A percentile compares a stretch with the other conserved stretches of the same genome.
Conservation (phyloP, 2,797 vertebrate species). For the Holocentrus rufus region DNA sequence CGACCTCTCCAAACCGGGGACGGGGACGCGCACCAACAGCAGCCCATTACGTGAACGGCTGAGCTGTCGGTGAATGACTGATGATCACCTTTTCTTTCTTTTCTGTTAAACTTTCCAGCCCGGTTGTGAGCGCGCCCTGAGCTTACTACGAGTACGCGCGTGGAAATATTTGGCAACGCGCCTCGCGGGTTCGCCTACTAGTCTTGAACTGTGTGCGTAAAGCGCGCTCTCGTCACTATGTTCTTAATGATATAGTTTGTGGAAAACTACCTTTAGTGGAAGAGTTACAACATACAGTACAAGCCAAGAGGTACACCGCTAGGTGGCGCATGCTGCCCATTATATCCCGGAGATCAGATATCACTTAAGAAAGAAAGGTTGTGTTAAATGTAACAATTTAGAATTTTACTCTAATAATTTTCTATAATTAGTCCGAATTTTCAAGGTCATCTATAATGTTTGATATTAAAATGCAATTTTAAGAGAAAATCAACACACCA, state of each 20-base stretch:
- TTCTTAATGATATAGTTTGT: too few relatives aligned
- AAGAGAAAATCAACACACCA: too few relatives aligned
- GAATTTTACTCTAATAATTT: not conserved
- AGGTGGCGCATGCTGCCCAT: constrained; percentile 48
- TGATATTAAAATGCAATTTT: too few relatives aligned
- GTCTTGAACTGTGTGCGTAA: not conserved
- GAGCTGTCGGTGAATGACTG: constrained; percentile 7
- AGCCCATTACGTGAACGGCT: constrained; percentile 42
- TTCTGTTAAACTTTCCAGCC: constrained; percentile 1
- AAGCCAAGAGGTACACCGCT: constrained; percentile 16
- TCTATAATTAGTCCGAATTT: too few relatives aligned
- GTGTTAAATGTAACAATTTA: not conserved
- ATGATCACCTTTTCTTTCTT: not conserved
- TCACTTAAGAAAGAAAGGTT: not conserved
- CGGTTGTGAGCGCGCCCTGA: not conserved
- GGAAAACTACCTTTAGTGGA: too few relatives aligned
- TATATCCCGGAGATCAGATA: not conserved
- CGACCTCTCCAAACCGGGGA: constrained; percentile 71
- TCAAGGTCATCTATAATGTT: too few relatives aligned
- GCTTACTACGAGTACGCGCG: constrained; percentile 19
- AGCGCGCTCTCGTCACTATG: constrained; percentile 3
- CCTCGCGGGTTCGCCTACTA: not conserved
- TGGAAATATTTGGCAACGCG: constrained; percentile 7
- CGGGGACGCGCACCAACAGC: constrained; percentile 72
- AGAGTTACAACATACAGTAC: not conserved